These are phyloP conservation scores for Trichomalopsis sarcophagae DNA, from an alignment of 1,140 invertebrate genomes.

Conservation along the genomic window DNA sequence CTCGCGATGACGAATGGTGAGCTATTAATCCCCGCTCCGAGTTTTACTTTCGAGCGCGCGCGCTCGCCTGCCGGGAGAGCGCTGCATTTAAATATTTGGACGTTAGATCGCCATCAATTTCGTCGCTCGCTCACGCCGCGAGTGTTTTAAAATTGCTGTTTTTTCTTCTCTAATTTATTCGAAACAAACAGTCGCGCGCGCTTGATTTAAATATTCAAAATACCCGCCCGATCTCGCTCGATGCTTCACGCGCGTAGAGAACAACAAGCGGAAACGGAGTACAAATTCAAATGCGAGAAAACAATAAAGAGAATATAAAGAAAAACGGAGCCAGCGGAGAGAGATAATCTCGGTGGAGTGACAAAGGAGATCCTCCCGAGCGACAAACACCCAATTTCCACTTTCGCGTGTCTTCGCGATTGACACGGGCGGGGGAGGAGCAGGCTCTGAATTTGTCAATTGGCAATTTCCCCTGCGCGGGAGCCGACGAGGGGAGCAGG, in stretches of 20 bases:
- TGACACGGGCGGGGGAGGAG: background rate
- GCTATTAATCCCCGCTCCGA: background rate
- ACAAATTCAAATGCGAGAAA: conserved; percentile 9
- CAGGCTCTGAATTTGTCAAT: conserved; percentile 17
- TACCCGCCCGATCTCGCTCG: too few relatives aligned
- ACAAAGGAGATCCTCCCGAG: conserved; percentile 10
- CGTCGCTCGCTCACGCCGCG: background rate
- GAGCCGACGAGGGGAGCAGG: background rate
- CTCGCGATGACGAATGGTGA: conserved; percentile 18
- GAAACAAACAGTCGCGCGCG: background rate
- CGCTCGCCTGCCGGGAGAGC: background rate
- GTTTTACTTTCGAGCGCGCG: background rate
- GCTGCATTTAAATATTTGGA: conserved; percentile 16
- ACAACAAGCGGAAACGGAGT: background rate
- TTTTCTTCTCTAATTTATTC: conserved; percentile 8
- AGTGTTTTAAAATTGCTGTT: conserved; percentile 6
- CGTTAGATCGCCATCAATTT: conserved; percentile 1
- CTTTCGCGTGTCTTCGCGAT: conserved; percentile 37
- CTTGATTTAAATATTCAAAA: background rate
- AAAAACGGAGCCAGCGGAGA: background rate
- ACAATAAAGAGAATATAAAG: conserved; percentile 2
- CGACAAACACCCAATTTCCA: conserved; percentile 34
- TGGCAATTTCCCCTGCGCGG: conserved; percentile 51
- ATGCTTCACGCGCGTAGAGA: background rate
- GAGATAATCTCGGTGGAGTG: conserved; percentile 30